Evolutionary conservation across 2,888 invertebrate species (phyloP).

Genomic region (Labia minor): DNA sequence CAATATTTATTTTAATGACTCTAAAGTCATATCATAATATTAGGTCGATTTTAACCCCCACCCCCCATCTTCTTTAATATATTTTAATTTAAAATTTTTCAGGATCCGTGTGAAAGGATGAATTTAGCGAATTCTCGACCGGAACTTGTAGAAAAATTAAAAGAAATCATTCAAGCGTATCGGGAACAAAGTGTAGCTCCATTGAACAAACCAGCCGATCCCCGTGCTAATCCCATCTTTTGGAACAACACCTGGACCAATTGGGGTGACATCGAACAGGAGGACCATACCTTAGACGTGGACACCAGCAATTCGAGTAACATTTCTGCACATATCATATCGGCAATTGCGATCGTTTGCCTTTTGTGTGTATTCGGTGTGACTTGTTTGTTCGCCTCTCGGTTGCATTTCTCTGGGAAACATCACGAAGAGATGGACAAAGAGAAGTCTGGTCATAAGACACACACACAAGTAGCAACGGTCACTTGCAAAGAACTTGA

Average conservation of each 20-base stretch:
- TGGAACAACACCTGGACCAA: conserved; percentile 48
- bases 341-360: not conserved
- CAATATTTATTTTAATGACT: too few relatives aligned
- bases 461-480: not conserved
- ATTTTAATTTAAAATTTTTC: too few relatives aligned
- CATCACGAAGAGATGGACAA: not conserved
- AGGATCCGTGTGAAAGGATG: conserved; percentile 37
- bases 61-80: too few relatives aligned
- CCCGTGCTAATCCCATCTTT: conserved; percentile 40
- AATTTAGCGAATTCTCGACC: conserved; percentile 39
- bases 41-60: too few relatives aligned
- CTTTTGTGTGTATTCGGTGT: not conserved
- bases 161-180: conserved; percentile 35
- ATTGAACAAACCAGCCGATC: conserved; percentile 38
- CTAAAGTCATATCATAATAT: too few relatives aligned
- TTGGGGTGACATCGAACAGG: conserved; percentile 40
- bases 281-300: not conserved
- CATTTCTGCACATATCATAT: not conserved
- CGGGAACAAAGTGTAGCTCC: conserved; percentile 37
- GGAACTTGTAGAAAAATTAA: conserved; percentile 28
- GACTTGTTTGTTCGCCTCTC: not conserved
- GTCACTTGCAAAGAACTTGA: not conserved
- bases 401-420: not conserved
- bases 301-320: not conserved
- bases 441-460: not conserved